A percentile compares a stretch with the other conserved stretches of the same genome.
Conservation (phyloP, 2,888 invertebrate species). For the Anticlea derivata region DNA sequence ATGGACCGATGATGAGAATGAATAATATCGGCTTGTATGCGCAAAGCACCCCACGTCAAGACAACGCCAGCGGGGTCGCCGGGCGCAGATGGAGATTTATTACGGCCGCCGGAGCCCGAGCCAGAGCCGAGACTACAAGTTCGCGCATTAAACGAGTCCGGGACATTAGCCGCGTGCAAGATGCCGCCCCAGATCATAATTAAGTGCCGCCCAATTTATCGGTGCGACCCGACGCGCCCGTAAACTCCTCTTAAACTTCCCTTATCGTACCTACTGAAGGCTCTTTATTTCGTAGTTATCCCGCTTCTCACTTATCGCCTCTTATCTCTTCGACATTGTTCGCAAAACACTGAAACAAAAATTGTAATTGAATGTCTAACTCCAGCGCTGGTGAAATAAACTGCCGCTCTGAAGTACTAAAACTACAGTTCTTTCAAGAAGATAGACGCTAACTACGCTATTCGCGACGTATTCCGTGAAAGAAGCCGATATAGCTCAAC, state of each 20-base stretch:
- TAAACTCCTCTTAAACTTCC: slow-evolving; percentile 80
- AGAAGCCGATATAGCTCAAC: slow-evolving; percentile 60
- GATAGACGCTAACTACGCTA: slow-evolving; percentile 47
- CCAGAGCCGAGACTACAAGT: slow-evolving; percentile 66
- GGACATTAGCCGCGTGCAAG: slow-evolving; percentile 83
- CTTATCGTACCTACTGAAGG: slow-evolving; percentile 79
- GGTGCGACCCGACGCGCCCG: slow-evolving; percentile 75
- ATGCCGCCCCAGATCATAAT: slow-evolving; percentile 84
- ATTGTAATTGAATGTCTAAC: slow-evolving; percentile 32
- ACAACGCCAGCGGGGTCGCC: slow-evolving; percentile 47
- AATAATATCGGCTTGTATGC: slow-evolving; percentile 18
- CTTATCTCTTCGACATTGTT: slow-evolving; percentile 54
- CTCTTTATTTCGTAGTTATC: slow-evolving; percentile 82
- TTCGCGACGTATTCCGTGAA: slow-evolving; percentile 49
- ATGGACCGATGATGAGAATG: slow-evolving; percentile 12
- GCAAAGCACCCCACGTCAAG: slow-evolving; percentile 28
- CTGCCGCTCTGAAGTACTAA: slow-evolving; percentile 28
- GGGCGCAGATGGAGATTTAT: slow-evolving; percentile 79
- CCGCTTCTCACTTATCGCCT: slow-evolving; percentile 70
- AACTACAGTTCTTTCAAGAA: slow-evolving; percentile 32
- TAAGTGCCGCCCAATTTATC: slow-evolving; percentile 84
- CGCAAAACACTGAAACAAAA: slow-evolving; percentile 28
- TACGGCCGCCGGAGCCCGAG: slow-evolving; percentile 77
- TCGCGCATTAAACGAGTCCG: slow-evolving; percentile 83
- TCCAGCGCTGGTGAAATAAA: slow-evolving; percentile 27